These are phyloP conservation scores for Lepeophtheirus salmonis DNA, from an alignment of 1,140 invertebrate species.

Conservation along the genomic window DNA sequence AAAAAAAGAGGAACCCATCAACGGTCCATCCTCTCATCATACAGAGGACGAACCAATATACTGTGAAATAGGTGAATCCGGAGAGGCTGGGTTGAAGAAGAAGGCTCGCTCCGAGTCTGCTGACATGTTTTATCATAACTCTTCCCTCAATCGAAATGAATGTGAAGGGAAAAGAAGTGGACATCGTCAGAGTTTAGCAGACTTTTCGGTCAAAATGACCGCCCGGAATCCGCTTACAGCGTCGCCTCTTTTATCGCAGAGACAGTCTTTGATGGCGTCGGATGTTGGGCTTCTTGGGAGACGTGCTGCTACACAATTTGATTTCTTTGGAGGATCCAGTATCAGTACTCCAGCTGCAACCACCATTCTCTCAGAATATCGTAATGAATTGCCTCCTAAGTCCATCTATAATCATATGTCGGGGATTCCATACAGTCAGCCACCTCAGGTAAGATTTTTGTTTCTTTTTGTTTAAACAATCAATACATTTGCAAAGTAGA, in stretches of 20 bases:
- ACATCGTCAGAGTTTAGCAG: background rate
- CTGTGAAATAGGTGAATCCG: background rate
- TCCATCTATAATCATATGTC: background rate
- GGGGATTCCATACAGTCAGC: background rate
- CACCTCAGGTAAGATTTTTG: background rate
- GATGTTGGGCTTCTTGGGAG: background rate
- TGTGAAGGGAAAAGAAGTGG: background rate
- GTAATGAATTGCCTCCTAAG: background rate
- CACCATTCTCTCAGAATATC: background rate
- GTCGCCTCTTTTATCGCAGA: background rate
- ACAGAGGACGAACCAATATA: background rate
- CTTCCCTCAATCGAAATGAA: background rate
- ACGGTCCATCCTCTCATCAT: too few relatives aligned
- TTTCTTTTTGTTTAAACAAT: too few relatives aligned
- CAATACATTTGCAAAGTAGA: too few relatives aligned
- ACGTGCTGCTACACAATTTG: background rate
- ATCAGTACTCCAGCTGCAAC: background rate
- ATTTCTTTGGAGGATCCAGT: background rate
- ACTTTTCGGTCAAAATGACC: background rate
- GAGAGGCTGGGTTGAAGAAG: background rate
- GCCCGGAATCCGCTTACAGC: background rate
- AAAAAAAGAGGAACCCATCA: background rate
- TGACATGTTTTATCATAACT: background rate
- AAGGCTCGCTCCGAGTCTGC: background rate
- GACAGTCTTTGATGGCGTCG: background rate